Percentiles rank a stretch among this genome's conserved stretches.
Evolutionary conservation across 2,888 invertebrate genomes (phyloP).

Genomic region (Rhopalosiphum nymphaeae): DNA sequence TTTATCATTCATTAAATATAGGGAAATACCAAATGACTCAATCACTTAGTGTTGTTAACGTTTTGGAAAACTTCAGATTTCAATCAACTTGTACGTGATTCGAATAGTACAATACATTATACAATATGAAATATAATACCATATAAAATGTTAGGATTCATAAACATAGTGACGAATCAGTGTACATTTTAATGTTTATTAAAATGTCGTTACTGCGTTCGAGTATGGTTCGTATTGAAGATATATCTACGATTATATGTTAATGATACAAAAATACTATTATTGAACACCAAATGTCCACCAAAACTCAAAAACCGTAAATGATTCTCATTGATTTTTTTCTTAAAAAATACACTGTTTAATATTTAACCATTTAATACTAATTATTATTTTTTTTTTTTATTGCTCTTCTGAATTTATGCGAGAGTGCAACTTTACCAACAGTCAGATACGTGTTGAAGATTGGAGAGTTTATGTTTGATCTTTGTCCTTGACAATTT

Average conservation of each 20-base stretch:
- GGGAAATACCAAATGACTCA: slow-evolving; percentile 30
- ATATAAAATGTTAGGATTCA: background rate
- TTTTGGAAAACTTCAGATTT: slow-evolving; percentile 39
- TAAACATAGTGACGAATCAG: background rate
- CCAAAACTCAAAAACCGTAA: too few species aligned
- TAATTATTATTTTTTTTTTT: too few species aligned
- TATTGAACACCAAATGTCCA: too few species aligned
- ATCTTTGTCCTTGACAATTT: background rate
- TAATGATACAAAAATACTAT: background rate
- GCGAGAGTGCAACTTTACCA: background rate
- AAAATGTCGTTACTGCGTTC: background rate
- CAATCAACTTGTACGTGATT: slow-evolving; percentile 33
- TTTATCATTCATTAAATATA: slow-evolving; percentile 39
- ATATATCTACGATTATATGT: background rate
- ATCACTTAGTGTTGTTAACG: slow-evolving; percentile 25
- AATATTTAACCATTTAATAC: too few species aligned
- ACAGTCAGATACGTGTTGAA: background rate
- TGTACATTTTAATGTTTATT: background rate
- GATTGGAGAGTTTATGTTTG: background rate
- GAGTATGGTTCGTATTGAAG: background rate
- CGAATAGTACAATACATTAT: slow-evolving; percentile 28
- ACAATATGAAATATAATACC: slow-evolving; percentile 11
- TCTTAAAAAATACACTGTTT: background rate
- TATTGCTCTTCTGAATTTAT: background rate
- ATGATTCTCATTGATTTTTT: background rate